Percentiles rank a stretch among this genome's conserved stretches.
Conservation (phyloP, 1,140 invertebrate species). For the Sinonovacula constricta region DNA sequence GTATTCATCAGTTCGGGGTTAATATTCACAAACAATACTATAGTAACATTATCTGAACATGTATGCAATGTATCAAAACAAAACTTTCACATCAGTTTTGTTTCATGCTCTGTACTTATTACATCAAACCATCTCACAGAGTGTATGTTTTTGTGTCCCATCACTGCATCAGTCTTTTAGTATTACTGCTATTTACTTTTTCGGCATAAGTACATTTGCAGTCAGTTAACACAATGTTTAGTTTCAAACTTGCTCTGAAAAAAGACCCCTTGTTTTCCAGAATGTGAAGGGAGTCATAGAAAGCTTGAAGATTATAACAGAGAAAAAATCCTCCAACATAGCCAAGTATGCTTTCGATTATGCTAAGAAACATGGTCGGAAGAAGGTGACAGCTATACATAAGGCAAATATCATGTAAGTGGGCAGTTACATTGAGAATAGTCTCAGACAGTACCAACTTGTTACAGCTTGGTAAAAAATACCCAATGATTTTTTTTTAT, state of each 20-base stretch:
- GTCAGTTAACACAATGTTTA: not conserved
- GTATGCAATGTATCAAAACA: no score
- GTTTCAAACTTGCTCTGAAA: not conserved
- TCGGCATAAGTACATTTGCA: not conserved
- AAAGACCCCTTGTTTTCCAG: constrained; percentile 62
- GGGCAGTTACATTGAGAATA: no score
- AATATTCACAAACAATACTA: no score
- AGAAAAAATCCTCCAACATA: constrained; percentile 93
- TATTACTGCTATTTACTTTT: not conserved
- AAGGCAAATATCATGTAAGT: constrained; percentile 97
- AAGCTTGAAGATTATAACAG: constrained; percentile 98
- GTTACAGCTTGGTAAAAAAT: no score
- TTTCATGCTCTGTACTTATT: no score
- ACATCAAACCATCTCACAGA: no score
- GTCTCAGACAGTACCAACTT: no score
- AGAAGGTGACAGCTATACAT: constrained; percentile 90
- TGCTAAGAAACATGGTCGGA: constrained; percentile 93
- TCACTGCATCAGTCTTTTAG: not conserved
- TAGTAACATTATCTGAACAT: no score
- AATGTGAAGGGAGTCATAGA: constrained; percentile 96
- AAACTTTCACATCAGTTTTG: no score
- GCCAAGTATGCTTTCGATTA: constrained; percentile 99
- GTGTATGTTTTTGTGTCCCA: not conserved
- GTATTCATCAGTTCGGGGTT: no score
- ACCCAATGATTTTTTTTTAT: no score